Percentiles rank a stretch among this genome's conserved stretches.
Evolutionary conservation across 2,113 vertebrate species (phyloP).

Genomic region (Hippocampus comes): DNA sequence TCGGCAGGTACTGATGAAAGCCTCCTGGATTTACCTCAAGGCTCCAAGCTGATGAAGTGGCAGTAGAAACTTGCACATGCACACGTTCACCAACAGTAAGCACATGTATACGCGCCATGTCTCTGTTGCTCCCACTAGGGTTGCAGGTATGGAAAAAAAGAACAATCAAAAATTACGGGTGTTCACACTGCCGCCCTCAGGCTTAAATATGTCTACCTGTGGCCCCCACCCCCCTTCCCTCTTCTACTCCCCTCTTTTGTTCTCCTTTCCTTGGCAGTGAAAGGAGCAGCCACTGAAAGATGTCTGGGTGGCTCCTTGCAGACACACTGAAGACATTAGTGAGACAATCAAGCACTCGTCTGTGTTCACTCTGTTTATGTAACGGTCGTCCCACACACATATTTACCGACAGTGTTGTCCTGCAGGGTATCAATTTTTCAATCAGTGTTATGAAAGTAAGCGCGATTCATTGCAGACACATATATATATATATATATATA

Average conservation of each 20-base stretch:
- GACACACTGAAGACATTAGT: constrained; percentile 68
- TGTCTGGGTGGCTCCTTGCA: constrained; percentile 49
- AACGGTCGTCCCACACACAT: constrained; percentile 62
- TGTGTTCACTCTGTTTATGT: constrained; percentile 74
- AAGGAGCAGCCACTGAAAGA: constrained; percentile 54
- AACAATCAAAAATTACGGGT: constrained; percentile 47
- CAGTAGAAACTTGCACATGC: constrained; percentile 66
- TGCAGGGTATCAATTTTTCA: constrained; percentile 71
- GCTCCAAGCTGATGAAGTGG: constrained; percentile 73
- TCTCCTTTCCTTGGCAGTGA: constrained; percentile 6
- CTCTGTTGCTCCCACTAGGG: constrained; percentile 62
- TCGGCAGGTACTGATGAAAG: constrained; percentile 51
- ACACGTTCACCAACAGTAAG: constrained; percentile 36
- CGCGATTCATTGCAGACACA: constrained; percentile 65
- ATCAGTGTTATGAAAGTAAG: constrained; percentile 71
- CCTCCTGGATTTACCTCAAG: constrained; percentile 74
- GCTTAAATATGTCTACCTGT: constrained; percentile 20
- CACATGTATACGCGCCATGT: constrained; percentile 69
- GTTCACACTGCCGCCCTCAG: constrained; percentile 52
- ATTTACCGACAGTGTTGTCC: constrained; percentile 68
- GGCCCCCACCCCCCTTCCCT: constrained; percentile 1
- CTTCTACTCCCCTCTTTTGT: background rate
- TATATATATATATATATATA: constrained; percentile 3
- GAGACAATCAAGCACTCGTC: constrained; percentile 76
- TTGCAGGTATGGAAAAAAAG: constrained; percentile 64